Evolutionary conservation across 1,140 invertebrate genomes (phyloP), one percentile per base, ranked within the genome.

Genomic region (Leptoteleia sp.): DNA sequence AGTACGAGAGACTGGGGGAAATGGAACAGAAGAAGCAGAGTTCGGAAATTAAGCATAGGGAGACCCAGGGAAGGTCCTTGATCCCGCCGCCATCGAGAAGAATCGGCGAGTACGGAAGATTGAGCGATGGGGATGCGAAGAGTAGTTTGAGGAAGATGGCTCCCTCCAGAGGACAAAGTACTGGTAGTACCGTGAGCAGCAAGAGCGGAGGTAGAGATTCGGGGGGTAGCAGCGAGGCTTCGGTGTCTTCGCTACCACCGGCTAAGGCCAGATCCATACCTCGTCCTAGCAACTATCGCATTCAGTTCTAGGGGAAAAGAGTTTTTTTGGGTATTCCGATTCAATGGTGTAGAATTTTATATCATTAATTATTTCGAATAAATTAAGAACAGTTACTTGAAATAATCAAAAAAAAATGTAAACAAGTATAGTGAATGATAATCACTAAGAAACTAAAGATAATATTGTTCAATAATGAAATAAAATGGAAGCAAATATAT

Each of bases 261-360:
- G 82, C 77, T 38, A 86, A 89, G 90, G 79, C 89, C 89, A 75
- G 92, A 90, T 83, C 91, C 88, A 90, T 89, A 91, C 87, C 81
- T 90, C 88, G 90, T 87, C 90, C 80, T n/a, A 90, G 85, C 73
- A 93, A 94, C 82, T 94, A 93, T 85, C 91, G 93, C 22, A 94
- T 94, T 82, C 93, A 93, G 76, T 94, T 93, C 85, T 93, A 88
- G 91, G 37, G 11, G n/a, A 31, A 9, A 3, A 17, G 8, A 9
- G n/a, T 45, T 67, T n/a, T n/a, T n/a, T 57, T 12, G 40, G 1
- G 43, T 62, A 75, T 75, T 75, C 70, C 70, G 70, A 11, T 75
- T 75, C 70, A 65, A 65, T 75, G 37, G 33, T 52, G 12, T 11
- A 1, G 27, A 3, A 2, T 22, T 22, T 22, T 22, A 3, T 22